A percentile compares a stretch with the other conserved stretches of the same genome.
Evolutionary conservation across 2,888 invertebrate species (phyloP).

Genomic region (Diplolepis rosae): DNA sequence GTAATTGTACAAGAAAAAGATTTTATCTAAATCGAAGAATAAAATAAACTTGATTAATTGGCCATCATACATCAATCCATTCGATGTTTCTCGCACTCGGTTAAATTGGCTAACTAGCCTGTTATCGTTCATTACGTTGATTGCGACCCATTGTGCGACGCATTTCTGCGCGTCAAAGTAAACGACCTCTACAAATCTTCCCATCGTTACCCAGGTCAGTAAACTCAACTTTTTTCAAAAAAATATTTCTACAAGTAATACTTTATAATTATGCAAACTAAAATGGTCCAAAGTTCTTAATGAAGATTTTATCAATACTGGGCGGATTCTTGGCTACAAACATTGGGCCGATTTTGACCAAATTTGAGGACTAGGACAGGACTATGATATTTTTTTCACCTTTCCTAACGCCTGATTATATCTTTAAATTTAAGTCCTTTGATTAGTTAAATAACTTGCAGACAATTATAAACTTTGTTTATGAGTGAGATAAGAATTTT

Average conservation of each 20-base stretch:
- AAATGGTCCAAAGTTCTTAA: not conserved
- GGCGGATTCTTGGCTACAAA: too few species aligned
- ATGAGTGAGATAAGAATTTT: not conserved
- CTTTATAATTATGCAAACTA: not conserved
- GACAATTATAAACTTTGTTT: not conserved
- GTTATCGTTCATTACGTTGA: conserved; percentile 29
- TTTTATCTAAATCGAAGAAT: not conserved
- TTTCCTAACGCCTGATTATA: too few species aligned
- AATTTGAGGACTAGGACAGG: too few species aligned
- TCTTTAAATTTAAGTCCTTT: not conserved
- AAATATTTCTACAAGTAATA: not conserved
- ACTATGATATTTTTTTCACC: too few species aligned
- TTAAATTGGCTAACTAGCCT: conserved; percentile 26
- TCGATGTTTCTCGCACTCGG: conserved; percentile 2
- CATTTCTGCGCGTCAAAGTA: conserved; percentile 28
- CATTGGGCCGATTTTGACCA: too few species aligned
- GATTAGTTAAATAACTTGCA: not conserved
- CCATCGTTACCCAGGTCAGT: conserved; percentile 20
- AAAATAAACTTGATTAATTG: not conserved
- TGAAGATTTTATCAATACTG: too few species aligned
- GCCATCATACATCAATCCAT: not conserved
- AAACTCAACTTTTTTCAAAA: not conserved
- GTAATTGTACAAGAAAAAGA: too few species aligned
- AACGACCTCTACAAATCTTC: conserved; percentile 18
- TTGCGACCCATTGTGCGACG: conserved; percentile 22